phyloP scores from a whole-genome alignment of 2,797 vertebrate genomes.

The Halcyon chelicuti region DNA sequence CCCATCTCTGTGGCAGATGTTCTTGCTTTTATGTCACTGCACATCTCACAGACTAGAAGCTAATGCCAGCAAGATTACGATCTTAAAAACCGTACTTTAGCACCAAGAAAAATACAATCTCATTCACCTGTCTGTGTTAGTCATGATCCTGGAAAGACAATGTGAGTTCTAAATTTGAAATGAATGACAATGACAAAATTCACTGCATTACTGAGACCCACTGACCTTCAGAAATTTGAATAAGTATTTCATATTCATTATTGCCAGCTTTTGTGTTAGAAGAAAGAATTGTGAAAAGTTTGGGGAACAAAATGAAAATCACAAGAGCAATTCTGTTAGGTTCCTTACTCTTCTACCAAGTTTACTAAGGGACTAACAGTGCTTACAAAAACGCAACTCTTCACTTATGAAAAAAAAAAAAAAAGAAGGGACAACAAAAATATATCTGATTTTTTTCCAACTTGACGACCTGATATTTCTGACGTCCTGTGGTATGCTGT shows the following conservation, averaged over 20 bases:
- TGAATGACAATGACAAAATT: not conserved
- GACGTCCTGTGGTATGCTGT: not conserved
- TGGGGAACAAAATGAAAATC: not conserved
- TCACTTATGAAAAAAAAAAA: not conserved
- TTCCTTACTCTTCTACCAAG: not conserved
- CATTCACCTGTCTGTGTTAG: not conserved
- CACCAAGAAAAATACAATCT: not conserved
- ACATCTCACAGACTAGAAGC: not conserved
- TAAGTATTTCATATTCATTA: not conserved
- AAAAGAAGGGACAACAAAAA: not conserved
- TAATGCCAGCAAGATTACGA: not conserved
- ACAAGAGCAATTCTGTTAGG: not conserved
- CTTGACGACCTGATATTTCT: not conserved
- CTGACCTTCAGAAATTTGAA: not conserved
- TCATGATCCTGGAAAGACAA: not conserved
- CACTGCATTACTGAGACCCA: not conserved
- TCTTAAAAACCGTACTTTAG: not conserved
- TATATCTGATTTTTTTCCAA: not conserved
- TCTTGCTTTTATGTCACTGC: conserved; percentile 12
- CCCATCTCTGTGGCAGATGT: not conserved
- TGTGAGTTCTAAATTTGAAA: not conserved
- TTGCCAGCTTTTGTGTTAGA: not conserved
- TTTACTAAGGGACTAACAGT: not conserved
- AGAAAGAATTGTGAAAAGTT: not conserved
- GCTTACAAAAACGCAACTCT: not conserved